phyloP scores from a whole-genome alignment of 35 echinoderm and acorn worm genomes.

The Hemicentrotus pulcherrimus region DNA sequence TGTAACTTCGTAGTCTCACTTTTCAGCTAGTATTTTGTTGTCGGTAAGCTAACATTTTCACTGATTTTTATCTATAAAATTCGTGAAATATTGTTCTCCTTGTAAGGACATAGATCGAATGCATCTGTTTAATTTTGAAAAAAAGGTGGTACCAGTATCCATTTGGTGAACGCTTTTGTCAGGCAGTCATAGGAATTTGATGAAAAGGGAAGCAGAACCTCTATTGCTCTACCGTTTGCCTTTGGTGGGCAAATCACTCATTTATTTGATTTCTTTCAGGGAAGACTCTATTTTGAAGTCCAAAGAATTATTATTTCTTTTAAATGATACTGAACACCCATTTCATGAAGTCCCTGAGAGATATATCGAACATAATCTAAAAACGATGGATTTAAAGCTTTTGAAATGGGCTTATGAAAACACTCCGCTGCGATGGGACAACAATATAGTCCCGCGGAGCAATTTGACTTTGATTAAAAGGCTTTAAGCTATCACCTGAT shows the following conservation, averaged over 20 bases:
- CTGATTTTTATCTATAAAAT: neutral
- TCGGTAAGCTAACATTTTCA: neutral
- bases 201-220: too few species aligned
- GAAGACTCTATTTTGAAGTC: too few species aligned
- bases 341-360: too few species aligned
- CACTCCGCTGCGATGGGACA: neutral
- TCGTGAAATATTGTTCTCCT: neutral
- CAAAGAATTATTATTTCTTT: too few species aligned
- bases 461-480: slow-evolving; percentile 30
- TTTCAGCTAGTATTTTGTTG: neutral
- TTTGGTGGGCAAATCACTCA: too few species aligned
- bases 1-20: slow-evolving; percentile 19
- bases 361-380: too few species aligned
- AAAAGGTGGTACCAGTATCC: neutral
- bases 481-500: neutral
- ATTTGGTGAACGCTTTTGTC: neutral
- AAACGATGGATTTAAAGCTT: neutral
- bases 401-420: neutral
- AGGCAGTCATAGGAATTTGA: neutral
- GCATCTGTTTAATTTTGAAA: too few species aligned
- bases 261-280: too few species aligned
- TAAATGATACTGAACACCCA: too few species aligned
- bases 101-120: neutral
- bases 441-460: slow-evolving; percentile 28
- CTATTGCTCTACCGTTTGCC: too few species aligned